Conservation (phyloP, 2,888 invertebrate species). For the Epistrophe eligans region DNA sequence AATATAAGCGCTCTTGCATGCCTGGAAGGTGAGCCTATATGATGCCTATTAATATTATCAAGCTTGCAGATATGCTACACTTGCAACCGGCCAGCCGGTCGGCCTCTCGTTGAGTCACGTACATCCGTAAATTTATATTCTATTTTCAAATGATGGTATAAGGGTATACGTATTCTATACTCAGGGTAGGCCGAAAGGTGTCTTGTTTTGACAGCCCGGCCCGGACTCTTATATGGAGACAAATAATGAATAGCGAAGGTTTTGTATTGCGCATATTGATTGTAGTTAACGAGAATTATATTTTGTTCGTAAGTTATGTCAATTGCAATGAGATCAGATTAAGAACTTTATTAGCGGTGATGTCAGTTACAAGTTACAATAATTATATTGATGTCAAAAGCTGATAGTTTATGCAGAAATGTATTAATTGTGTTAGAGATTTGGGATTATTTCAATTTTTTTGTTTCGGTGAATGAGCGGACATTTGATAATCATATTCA, state of each 20-base stretch:
- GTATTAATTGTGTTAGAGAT: background rate
- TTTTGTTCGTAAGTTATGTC: conserved; percentile 11
- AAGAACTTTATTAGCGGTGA: conserved; percentile 35
- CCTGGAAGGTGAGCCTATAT: conserved; percentile 2
- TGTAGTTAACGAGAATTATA: conserved; percentile 14
- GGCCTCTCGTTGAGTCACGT: background rate
- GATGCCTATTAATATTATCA: conserved; percentile 15
- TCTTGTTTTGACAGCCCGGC: conserved; percentile 7
- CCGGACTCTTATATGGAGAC: conserved; percentile 34
- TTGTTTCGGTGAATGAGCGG: background rate
- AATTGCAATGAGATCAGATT: conserved; percentile 52
- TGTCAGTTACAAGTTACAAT: conserved; percentile 36
- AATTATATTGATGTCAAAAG: conserved; percentile 7
- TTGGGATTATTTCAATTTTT: background rate
- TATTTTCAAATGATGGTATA: conserved; percentile 22
- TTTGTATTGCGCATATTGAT: conserved; percentile 10
- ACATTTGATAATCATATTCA: no score
- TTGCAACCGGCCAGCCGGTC: background rate
- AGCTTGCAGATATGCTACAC: conserved; percentile 1
- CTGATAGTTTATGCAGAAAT: background rate
- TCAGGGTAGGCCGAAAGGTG: conserved; percentile 10
- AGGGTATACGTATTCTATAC: background rate
- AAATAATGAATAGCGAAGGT: conserved; percentile 26
- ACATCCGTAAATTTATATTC: conserved; percentile 21
- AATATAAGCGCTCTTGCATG: background rate